Evolutionary conservation across 1,140 invertebrate genomes (phyloP).

Genomic region (Oreohelix idahoensis): DNA sequence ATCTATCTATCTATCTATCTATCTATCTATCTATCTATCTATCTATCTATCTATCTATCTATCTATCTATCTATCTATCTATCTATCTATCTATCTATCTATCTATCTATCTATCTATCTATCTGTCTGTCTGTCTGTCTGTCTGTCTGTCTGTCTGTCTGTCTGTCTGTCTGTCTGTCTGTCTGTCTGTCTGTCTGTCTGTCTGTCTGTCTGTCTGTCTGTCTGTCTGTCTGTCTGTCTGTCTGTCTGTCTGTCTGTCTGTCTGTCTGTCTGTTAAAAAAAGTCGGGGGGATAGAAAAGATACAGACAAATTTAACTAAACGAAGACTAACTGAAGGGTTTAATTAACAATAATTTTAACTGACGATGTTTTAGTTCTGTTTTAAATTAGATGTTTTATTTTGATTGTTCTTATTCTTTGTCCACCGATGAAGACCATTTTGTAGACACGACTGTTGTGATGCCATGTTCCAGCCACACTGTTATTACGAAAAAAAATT

Average conservation of each 20-base stretch:
- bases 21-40: not conserved
- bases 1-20: not conserved
- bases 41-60: not conserved
- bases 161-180: conserved; percentile 21
- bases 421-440: no score
- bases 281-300: no score
- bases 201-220: conserved; percentile 17
- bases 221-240: conserved; percentile 20
- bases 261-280: not conserved
- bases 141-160: not conserved
- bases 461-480: no score
- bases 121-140: not conserved
- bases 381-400: no score
- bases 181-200: conserved; percentile 32
- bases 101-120: not conserved
- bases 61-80: not conserved
- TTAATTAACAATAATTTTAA: no score
- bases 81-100: not conserved
- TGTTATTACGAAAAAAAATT: no score
- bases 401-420: no score
- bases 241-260: conserved; percentile 19
- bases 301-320: no score
- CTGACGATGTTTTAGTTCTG: no score
- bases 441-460: no score
- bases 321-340: no score